These are phyloP conservation scores for Acleris sparsana DNA, from an alignment of 2,888 invertebrate genomes.

Conservation along the genomic window DNA sequence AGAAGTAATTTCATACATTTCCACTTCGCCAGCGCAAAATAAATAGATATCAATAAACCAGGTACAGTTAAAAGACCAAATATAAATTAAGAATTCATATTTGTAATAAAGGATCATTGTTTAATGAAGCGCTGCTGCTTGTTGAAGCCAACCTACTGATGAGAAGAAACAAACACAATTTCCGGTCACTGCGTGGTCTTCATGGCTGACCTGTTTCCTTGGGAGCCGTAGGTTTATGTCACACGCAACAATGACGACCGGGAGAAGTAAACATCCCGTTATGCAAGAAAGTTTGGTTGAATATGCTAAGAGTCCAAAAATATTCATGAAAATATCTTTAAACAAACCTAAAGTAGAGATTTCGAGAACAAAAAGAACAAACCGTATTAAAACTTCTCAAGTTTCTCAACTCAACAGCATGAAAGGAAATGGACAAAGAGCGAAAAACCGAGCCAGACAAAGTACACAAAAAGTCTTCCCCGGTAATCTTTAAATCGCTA, in stretches of 20 bases:
- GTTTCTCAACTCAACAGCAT: conserved; percentile 15
- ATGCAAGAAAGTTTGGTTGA: not conserved
- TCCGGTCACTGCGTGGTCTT: conserved; percentile 61
- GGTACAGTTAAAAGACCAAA: too few relatives aligned
- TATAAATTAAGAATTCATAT: not conserved
- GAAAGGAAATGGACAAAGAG: conserved; percentile 21
- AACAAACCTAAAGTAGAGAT: conserved; percentile 1
- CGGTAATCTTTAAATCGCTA: conserved; percentile 23
- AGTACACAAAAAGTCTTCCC: conserved; percentile 17
- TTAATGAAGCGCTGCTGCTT: conserved; percentile 5
- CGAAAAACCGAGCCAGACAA: conserved; percentile 16
- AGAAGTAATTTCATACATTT: too few relatives aligned
- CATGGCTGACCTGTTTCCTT: conserved; percentile 60
- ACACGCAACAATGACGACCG: not conserved
- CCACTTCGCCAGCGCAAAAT: too few relatives aligned
- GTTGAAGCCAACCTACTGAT: conserved; percentile 39
- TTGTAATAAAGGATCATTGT: not conserved
- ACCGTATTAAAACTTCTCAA: conserved; percentile 15
- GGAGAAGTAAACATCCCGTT: not conserved
- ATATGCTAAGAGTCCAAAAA: too few relatives aligned
- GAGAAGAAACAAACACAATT: conserved; percentile 55
- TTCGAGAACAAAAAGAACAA: conserved; percentile 4
- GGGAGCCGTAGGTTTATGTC: conserved; percentile 32
- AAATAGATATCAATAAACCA: too few relatives aligned
- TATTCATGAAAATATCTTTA: not conserved